Percentiles rank a stretch among this genome's conserved stretches.
Conservation (phyloP, 2,797 vertebrate genomes). For the Acanthiza pusilla region DNA sequence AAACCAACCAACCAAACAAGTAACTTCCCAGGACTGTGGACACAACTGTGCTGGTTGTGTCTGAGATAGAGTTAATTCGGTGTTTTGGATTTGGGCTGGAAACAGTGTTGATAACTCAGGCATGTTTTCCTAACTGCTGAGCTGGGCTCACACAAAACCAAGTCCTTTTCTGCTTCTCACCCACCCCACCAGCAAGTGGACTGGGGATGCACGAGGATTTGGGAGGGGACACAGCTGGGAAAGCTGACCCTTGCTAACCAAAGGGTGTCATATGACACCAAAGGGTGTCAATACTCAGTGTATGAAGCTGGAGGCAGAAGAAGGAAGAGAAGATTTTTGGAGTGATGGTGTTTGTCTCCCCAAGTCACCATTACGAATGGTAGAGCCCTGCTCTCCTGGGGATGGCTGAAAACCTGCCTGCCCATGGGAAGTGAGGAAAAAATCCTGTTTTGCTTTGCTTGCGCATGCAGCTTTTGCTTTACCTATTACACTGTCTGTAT, state of each 20-base stretch:
- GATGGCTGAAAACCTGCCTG: background rate
- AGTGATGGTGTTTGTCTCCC: background rate
- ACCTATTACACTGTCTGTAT: background rate
- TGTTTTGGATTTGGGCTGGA: background rate
- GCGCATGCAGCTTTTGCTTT: rapidly evolving
- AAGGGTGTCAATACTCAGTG: background rate
- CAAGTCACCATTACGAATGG: background rate
- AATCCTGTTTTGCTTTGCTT: background rate
- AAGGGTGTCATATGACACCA: too few species aligned
- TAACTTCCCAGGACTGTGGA: background rate
- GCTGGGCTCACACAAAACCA: background rate
- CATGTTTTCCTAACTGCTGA: background rate
- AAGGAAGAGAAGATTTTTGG: background rate
- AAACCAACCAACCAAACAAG: background rate
- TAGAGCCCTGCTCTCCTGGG: background rate
- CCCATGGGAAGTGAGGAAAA: background rate
- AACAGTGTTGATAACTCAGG: background rate
- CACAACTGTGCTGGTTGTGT: background rate
- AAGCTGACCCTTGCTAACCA: background rate
- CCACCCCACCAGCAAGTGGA: background rate
- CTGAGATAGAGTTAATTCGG: background rate
- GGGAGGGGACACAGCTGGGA: background rate
- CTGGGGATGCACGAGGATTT: background rate
- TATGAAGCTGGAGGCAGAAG: background rate
- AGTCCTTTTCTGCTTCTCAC: background rate